These are phyloP conservation scores for Bergia sp. DNA, from an alignment of 92 coral and sea anemone genomes.

Conservation along the genomic window DNA sequence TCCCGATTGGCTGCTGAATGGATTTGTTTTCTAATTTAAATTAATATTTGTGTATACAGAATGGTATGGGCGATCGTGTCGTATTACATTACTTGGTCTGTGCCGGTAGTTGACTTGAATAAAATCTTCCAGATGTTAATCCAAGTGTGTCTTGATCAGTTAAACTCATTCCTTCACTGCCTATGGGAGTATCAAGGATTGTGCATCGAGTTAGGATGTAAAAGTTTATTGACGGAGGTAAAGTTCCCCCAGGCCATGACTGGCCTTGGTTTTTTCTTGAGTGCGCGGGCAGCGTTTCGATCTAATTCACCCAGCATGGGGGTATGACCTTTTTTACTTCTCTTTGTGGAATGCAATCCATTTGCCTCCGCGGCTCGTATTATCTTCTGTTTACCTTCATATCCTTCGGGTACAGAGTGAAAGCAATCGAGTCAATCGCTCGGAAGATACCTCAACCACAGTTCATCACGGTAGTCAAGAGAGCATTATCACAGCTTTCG, in stretches of 20 bases:
- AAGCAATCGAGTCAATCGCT: conserved; percentile 2
- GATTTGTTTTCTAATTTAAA: conserved; percentile 62
- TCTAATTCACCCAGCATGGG: conserved; percentile 39
- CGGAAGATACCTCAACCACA: not conserved
- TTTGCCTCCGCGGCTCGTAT: conserved; percentile 13
- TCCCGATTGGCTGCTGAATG: conserved; percentile 56
- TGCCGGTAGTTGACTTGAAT: conserved; percentile 38
- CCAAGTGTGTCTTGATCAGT: not conserved
- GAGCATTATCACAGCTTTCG: conserved; percentile 12
- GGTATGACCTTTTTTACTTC: conserved; percentile 34
- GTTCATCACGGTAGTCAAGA: conserved; percentile 20
- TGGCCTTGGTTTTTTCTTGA: conserved; percentile 1
- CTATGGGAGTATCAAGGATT: not conserved
- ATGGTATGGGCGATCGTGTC: conserved; percentile 16
- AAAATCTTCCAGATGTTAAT: conserved; percentile 45
- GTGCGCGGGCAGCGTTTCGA: conserved; percentile 12
- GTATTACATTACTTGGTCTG: conserved; percentile 32
- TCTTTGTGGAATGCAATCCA: conserved; percentile 29
- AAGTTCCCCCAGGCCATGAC: conserved; percentile 27
- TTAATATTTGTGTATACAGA: conserved; percentile 60
- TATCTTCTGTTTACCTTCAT: conserved; percentile 10
- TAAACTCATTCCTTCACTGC: conserved; percentile 33
- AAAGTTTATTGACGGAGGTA: conserved; percentile 24
- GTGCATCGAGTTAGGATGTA: conserved; percentile 6
- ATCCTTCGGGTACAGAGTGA: not conserved